Conservation (phyloP, 2,888 invertebrate genomes). For the Synanthedon vespiformis region DNA sequence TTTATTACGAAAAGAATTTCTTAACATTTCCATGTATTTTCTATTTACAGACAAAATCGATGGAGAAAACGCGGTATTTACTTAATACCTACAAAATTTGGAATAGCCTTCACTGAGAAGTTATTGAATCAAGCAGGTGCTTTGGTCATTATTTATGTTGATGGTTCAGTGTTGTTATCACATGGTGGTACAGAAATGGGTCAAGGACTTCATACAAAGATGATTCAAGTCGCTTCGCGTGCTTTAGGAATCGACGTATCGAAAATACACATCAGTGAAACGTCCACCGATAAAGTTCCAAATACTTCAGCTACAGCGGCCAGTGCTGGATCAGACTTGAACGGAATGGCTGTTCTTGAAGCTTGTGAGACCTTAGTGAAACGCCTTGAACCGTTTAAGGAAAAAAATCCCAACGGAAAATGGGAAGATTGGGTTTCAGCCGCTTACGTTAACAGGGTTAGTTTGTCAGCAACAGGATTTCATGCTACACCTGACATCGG, state of each 20-base stretch:
- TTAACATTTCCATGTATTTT: too few relatives aligned
- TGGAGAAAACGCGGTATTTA: slow-evolving; percentile 90
- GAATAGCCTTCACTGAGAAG: slow-evolving; percentile 82
- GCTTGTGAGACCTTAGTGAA: slow-evolving; percentile 83
- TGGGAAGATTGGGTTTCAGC: slow-evolving; percentile 88
- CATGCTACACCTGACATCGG: slow-evolving; percentile 82
- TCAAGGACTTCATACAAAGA: slow-evolving; percentile 95
- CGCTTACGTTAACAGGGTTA: slow-evolving; percentile 83
- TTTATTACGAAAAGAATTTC: background rate
- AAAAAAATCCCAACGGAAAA: slow-evolving; percentile 78
- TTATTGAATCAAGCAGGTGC: slow-evolving; percentile 90
- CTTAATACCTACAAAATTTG: slow-evolving; percentile 86
- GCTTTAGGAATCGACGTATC: slow-evolving; percentile 76
- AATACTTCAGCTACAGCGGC: slow-evolving; percentile 93
- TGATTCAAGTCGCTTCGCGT: slow-evolving; percentile 90
- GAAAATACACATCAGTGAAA: slow-evolving; percentile 85
- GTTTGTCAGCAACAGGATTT: slow-evolving; percentile 86
- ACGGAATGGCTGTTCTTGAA: slow-evolving; percentile 89
- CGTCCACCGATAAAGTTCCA: slow-evolving; percentile 90
- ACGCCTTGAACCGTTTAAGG: slow-evolving; percentile 80
- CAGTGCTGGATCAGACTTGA: slow-evolving; percentile 88
- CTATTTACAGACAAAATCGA: slow-evolving; percentile 73
- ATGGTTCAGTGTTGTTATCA: slow-evolving; percentile 88
- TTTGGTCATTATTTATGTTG: slow-evolving; percentile 85
- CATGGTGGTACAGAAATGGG: slow-evolving; percentile 98